Conservation (phyloP, 2,888 invertebrate genomes). For the Drosophila heteroneura region DNA sequence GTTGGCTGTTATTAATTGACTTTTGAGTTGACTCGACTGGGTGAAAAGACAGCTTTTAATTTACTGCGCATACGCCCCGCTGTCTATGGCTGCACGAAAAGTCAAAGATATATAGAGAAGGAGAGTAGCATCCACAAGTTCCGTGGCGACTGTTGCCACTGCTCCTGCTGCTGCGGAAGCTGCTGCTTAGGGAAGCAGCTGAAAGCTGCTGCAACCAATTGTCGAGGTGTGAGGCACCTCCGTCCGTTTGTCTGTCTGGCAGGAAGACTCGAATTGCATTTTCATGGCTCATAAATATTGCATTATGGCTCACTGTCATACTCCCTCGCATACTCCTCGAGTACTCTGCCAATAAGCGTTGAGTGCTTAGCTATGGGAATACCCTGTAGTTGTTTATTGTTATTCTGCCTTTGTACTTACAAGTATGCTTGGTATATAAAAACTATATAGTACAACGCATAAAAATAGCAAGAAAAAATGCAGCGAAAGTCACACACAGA, state of each 20-base stretch:
- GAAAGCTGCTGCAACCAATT: conserved; percentile 44
- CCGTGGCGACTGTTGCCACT: conserved; percentile 12
- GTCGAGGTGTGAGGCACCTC: conserved; percentile 41
- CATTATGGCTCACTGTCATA: conserved; percentile 48
- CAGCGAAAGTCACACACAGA: conserved; percentile 36
- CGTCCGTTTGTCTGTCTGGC: conserved; percentile 27
- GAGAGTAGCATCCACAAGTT: conserved; percentile 58
- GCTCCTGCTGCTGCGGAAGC: conserved; percentile 61
- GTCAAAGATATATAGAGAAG: conserved; percentile 5
- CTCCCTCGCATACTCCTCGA: conserved; percentile 22
- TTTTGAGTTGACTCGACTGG: conserved; percentile 78
- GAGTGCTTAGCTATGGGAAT: neutral
- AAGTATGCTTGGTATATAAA: neutral
- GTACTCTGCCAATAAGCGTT: conserved; percentile 22
- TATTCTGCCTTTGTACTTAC: neutral
- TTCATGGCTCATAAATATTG: conserved; percentile 78
- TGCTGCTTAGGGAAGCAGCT: conserved; percentile 64
- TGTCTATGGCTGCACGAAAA: conserved; percentile 37
- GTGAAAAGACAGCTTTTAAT: conserved; percentile 75
- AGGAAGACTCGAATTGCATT: conserved; percentile 63
- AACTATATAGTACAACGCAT: conserved; percentile 14
- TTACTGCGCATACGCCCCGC: conserved; percentile 78
- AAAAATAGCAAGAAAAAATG: conserved; percentile 54
- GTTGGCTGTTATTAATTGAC: conserved; percentile 77
- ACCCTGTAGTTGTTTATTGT: conserved; percentile 8